phyloP scores from a whole-genome alignment of 2,888 invertebrate genomes.

The Mythimna albipuncta region DNA sequence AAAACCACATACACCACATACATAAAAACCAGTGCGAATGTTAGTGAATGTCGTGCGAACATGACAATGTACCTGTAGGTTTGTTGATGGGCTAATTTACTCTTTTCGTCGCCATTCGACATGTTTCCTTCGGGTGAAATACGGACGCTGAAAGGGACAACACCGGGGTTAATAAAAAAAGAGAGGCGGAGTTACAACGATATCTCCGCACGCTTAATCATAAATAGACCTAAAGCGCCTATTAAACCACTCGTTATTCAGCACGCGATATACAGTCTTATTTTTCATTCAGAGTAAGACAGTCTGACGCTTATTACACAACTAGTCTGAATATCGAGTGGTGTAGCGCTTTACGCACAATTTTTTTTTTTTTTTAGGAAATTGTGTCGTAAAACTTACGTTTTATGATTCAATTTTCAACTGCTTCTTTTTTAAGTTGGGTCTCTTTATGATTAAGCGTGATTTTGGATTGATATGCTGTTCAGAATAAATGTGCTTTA shows the following conservation, averaged over 20 bases:
- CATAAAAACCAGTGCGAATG: constrained; percentile 61
- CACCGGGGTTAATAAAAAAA: constrained; percentile 85
- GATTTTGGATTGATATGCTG: neutral
- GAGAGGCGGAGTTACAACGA: constrained; percentile 66
- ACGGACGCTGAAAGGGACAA: constrained; percentile 91
- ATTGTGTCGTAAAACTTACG: too few relatives aligned
- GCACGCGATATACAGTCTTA: too few relatives aligned
- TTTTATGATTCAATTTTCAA: too few relatives aligned
- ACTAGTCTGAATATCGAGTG: too few relatives aligned
- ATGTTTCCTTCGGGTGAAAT: constrained; percentile 91
- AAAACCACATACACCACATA: constrained; percentile 34
- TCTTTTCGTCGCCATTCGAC: constrained; percentile 92
- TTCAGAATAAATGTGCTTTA: constrained; percentile 9
- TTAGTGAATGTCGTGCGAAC: constrained; percentile 66
- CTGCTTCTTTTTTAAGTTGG: too few relatives aligned
- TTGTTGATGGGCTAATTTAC: constrained; percentile 93
- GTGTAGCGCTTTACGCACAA: too few relatives aligned
- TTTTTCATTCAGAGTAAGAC: too few relatives aligned
- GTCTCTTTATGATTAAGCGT: too few relatives aligned
- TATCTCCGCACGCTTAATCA: neutral
- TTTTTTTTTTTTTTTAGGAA: too few relatives aligned
- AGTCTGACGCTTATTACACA: too few relatives aligned
- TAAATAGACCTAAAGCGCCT: too few relatives aligned
- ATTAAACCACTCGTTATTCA: too few relatives aligned
- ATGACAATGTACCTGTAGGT: constrained; percentile 92